Base-by-base conservation (phyloP, 2,888 invertebrate genomes). In the Brachylomia viminalis region DNA sequence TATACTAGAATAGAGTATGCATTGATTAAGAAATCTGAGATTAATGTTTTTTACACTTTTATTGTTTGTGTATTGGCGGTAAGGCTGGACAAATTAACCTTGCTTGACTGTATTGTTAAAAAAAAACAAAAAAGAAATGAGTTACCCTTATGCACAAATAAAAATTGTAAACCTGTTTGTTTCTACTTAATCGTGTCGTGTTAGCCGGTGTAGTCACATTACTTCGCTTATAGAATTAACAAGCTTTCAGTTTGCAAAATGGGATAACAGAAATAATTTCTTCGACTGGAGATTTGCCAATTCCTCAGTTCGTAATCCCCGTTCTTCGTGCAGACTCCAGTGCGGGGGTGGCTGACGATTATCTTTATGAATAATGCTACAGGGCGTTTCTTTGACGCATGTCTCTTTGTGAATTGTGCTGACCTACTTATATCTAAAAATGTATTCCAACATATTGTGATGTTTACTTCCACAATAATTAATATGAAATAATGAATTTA, bases 361-460 rank as follows among this genome's bases (percentile, higher is more conserved):
- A 17, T 64, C 45, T 64, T 90, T 89, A 91, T 92, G 91, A 93
- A 93, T 93, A 92, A 92, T 92, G 90, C 90, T 80, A 80, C 83
- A 80, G 74, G 77, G 78, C 86, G 77, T 85, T 87, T 85, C 88
- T 90, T 89, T 87, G 85, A 88, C 78, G 52, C 76, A 80, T 72
- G 77, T 33, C 45, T 54, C 54, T 83, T n/a, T n/a, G n/a, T n/a
- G n/a, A n/a, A n/a, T n/a, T n/a, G n/a, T n/a, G n/a, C n/a, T n/a
- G n/a, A n/a, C n/a, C n/a, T n/a, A n/a, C n/a, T n/a, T n/a, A n/a
- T n/a, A n/a, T n/a, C n/a, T n/a, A n/a, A n/a, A n/a, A n/a, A n/a
- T n/a, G n/a, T 99, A 23, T 99, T 99, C 95, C 99, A 99, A n/a
- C 15, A n/a, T 62, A 42, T n/a, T 8, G n/a, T n/a, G n/a, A 15